These are phyloP conservation scores for Nothoprocta perdicaria DNA, from an alignment of 2,113 vertebrate species.

Conservation along the genomic window DNA sequence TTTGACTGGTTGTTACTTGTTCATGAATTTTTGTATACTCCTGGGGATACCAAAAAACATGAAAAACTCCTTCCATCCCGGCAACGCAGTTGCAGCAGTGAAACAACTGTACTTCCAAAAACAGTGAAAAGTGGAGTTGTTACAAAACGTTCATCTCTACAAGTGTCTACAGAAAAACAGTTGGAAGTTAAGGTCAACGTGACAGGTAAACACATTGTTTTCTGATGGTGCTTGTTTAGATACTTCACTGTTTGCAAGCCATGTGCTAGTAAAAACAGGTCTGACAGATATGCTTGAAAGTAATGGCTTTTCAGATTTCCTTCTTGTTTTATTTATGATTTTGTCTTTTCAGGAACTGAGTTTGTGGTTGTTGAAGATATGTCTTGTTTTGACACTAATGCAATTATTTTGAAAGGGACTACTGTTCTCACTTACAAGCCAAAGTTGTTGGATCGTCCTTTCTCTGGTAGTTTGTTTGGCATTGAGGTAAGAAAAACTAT, in stretches of 20 bases:
- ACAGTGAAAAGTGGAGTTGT: slow-evolving; percentile 93
- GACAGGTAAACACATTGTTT: slow-evolving; percentile 82
- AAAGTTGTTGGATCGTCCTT: slow-evolving; percentile 89
- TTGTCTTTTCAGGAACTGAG: slow-evolving; percentile 87
- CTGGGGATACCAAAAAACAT: slow-evolving; percentile 76
- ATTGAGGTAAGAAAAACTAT: slow-evolving; percentile 85
- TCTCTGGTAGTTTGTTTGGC: slow-evolving; percentile 94
- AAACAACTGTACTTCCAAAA: slow-evolving; percentile 84
- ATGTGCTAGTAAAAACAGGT: not conserved
- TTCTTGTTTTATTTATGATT: not conserved
- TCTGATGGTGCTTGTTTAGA: not conserved
- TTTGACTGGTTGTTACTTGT: slow-evolving; percentile 95
- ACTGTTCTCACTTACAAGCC: slow-evolving; percentile 98
- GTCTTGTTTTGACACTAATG: slow-evolving; percentile 90
- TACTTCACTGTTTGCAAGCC: not conserved
- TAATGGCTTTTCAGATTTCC: not conserved
- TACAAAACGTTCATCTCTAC: slow-evolving; percentile 92
- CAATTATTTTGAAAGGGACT: slow-evolving; percentile 96
- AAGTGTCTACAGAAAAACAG: slow-evolving; percentile 83
- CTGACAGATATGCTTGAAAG: not conserved
- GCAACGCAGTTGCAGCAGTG: slow-evolving; percentile 71
- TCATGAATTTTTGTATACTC: slow-evolving; percentile 86
- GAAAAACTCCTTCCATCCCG: slow-evolving; percentile 25
- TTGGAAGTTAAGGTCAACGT: slow-evolving; percentile 96
- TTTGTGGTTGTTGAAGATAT: slow-evolving; percentile 97